Base-by-base conservation (phyloP, 2,888 invertebrate species). In the Microctonus aethiopoides region DNA sequence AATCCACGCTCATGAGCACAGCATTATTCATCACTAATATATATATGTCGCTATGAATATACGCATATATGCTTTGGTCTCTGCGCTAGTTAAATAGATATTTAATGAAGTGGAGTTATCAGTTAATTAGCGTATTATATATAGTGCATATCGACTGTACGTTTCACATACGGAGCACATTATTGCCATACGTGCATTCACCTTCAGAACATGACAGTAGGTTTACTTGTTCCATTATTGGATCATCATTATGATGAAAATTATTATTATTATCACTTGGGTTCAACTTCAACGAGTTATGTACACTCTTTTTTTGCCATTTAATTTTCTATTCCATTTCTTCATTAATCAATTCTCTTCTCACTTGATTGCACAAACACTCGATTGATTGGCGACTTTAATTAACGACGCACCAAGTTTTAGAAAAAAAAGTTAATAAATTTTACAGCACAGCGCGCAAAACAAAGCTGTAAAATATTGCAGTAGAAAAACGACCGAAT, bases 31-130 rank as follows among this genome's bases (percentile, higher is more conserved):
- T n/a, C n/a, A n/a, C n/a, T n/a, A n/a, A n/a, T n/a, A n/a, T n/a
- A 13, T 16, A 46, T 11, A 20, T 11, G 52, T 63, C 7, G 13
- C 6, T 16, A 1, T n/a, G 16, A 16, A 46, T 20, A 16, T n/a
- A 41, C 7, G 9, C 46, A 46, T 16, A n/a, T 7, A 46, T 46
- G 16, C 16, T 29, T 29, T 29, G 41, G n/a, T 22, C 4, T 24
- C 41, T 24, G 16, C 26, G 22, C 34, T 63, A 32, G 63, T 34
- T 52, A 63, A 34, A 34, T 63, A 32, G 20, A 52, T 63, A 63
- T 63, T 63, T 52, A 63, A 63, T 46, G 63, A 63, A 52, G 52
- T 52, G 16, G 24, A 41, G 34, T 63, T 63, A 63, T 52, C 63
- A 63, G 63, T 63, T 63, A 52, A 63, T 62, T 46, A 32, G 46